Base-by-base conservation (phyloP, 2,888 invertebrate species). In the Aphodius granarius region DNA sequence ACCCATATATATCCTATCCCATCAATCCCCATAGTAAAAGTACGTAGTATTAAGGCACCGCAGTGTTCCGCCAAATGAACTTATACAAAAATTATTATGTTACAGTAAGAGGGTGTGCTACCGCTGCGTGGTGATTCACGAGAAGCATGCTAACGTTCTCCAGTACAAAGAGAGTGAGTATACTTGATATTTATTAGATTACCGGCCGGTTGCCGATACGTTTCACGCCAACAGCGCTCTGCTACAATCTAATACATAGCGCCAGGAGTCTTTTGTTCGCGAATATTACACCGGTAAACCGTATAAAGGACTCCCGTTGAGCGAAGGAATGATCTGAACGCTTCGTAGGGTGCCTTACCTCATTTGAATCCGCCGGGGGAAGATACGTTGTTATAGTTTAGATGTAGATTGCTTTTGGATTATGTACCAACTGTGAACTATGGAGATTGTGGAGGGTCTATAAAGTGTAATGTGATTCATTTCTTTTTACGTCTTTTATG, bases 101-200 rank as follows among this genome's bases (percentile, higher is more conserved):
- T 93, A 77, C 93, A 97, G 97, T 86, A 94, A 94, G 90, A 93
- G 94, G 79, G 87, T 88, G 86, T 97, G 97, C 89, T 96, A 95
- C 89, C 94, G 95, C 82, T 97, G 97, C 88, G 94, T 97, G 85
- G 97, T 97, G 86, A 96, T 97, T 90, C 97, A 97, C 87, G 96
- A 96, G 88, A 96, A 96, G 88, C 97, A 97, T 89, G 91, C 93
- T 85, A 97, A 97, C 89, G 96, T 97, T 82, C 91, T 97, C 79
- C 97, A 97, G 88, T 97, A 97, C 90, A 97, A 97, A 93, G 97
- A 97, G 91, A 97, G 97, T 97, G 90, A 96, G 97, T 95, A 85
- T 68, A 62, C 43, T 68, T 66, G 62, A 66, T 66, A 62, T 43
- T 43, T 66, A 72, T 72, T 72, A 63, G 18, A 9, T 20, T 63